Conservation (phyloP, 2,888 invertebrate genomes). For the Melieria crassipennis region DNA sequence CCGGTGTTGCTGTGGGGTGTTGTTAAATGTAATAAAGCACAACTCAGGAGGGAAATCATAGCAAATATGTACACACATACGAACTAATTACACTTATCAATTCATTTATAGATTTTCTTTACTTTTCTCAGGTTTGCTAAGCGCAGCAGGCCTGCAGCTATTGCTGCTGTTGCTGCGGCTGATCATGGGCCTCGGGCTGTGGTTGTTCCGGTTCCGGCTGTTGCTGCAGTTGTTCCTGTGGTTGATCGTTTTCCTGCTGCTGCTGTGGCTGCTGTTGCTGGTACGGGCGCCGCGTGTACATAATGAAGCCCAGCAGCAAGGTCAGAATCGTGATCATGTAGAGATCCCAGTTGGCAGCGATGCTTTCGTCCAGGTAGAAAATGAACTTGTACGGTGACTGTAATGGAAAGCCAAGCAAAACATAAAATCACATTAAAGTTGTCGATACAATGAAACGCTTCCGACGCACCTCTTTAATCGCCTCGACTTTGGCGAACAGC, state of each 20-base stretch:
- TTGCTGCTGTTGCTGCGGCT: slow-evolving; percentile 20
- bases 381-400: slow-evolving; percentile 74
- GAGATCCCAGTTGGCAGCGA: slow-evolving; percentile 93
- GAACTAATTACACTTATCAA: slow-evolving; percentile 24
- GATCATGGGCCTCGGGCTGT: slow-evolving; percentile 7
- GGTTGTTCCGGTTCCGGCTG: slow-evolving; percentile 23
- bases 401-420: slow-evolving; percentile 50
- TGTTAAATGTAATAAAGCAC: slow-evolving; percentile 11
- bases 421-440: slow-evolving; percentile 30
- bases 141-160: not conserved
- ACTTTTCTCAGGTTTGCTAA: not conserved
- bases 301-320: slow-evolving; percentile 82
- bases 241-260: slow-evolving; percentile 37
- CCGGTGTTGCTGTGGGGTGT: not conserved
- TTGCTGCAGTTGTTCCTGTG: slow-evolving; percentile 29
- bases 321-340: slow-evolving; percentile 87
- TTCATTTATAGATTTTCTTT: slow-evolving; percentile 17
- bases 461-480: slow-evolving; percentile 74
- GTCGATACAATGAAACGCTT: not conserved
- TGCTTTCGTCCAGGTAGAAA: slow-evolving; percentile 75
- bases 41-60: slow-evolving; percentile 14
- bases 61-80: slow-evolving; percentile 25
- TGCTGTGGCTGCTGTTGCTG: slow-evolving; percentile 50
- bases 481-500: slow-evolving; percentile 77
- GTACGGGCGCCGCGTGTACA: slow-evolving; percentile 79